Evolutionary conservation across 2,113 vertebrate genomes (phyloP).

Genomic region (Melierax canorus): DNA sequence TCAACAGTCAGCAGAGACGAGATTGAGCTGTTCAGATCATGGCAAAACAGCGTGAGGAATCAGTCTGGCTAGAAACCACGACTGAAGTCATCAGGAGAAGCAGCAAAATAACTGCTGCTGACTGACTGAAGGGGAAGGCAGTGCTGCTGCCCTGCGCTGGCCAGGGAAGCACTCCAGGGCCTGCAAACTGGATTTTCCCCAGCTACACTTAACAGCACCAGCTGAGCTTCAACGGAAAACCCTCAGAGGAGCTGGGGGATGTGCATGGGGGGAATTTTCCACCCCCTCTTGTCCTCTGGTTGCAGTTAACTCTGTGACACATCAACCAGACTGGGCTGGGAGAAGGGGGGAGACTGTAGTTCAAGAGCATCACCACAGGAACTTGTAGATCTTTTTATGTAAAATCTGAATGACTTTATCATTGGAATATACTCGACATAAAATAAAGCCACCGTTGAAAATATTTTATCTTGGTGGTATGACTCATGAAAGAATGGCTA

Average conservation of each 20-base stretch:
- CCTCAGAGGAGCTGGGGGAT: not conserved
- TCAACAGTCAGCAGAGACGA: not conserved
- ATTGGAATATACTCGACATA: not conserved
- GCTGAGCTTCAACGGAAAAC: not conserved
- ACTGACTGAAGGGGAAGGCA: not conserved
- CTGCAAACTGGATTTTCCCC: conserved; percentile 5
- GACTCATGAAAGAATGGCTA: conserved; percentile 4
- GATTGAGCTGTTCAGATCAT: not conserved
- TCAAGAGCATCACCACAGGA: not conserved
- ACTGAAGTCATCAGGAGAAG: not conserved
- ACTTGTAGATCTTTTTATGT: not conserved
- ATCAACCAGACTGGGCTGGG: not conserved
- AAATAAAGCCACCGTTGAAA: not conserved
- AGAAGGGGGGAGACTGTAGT: not conserved
- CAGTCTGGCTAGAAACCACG: not conserved
- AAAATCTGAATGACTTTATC: not conserved
- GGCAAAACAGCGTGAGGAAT: not conserved
- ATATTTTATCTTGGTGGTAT: not conserved
- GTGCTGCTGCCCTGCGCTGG: not conserved
- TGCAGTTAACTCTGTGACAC: not conserved
- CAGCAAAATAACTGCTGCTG: not conserved
- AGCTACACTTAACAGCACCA: not conserved
- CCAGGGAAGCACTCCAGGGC: not conserved
- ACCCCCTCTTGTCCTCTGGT: not conserved
- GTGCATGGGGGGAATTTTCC: not conserved